phyloP scores from a whole-genome alignment of 2,797 vertebrate genomes.

The Schizopygopsis pylzovi region DNA sequence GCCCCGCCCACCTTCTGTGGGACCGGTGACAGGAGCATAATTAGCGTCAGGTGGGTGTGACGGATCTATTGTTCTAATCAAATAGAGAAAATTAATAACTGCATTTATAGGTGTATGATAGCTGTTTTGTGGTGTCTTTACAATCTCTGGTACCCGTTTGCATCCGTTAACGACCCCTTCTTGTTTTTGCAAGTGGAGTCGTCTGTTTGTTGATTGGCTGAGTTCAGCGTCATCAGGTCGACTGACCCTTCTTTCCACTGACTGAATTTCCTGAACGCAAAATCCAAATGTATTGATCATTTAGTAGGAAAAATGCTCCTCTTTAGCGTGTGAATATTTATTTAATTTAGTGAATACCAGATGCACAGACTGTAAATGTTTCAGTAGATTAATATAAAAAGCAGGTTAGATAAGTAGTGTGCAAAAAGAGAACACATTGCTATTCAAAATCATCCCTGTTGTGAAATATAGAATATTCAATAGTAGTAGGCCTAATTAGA shows the following conservation, averaged over 20 bases:
- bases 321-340: not conserved
- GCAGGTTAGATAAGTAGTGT: not conserved
- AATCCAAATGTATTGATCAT: not conserved
- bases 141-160: not conserved
- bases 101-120: not conserved
- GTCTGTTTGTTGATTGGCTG: slow-evolving; percentile 17
- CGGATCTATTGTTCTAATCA: not conserved
- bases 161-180: not conserved
- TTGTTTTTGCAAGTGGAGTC: not conserved
- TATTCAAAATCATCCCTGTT: not conserved
- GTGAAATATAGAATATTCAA: not conserved
- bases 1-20: slow-evolving; percentile 13
- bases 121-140: not conserved
- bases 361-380: not conserved
- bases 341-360: not conserved
- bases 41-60: not conserved
- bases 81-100: not conserved
- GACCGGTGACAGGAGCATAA: slow-evolving; percentile 26
- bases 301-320: not conserved
- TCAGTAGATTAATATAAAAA: not conserved
- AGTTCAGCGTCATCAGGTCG: not conserved
- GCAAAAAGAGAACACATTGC: not conserved
- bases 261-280: not conserved
- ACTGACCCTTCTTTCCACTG: not conserved
- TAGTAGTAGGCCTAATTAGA: not conserved